These are phyloP conservation scores for Ashinkailepas kermadecensis DNA, from an alignment of 2,888 invertebrate genomes.

Conservation along the genomic window DNA sequence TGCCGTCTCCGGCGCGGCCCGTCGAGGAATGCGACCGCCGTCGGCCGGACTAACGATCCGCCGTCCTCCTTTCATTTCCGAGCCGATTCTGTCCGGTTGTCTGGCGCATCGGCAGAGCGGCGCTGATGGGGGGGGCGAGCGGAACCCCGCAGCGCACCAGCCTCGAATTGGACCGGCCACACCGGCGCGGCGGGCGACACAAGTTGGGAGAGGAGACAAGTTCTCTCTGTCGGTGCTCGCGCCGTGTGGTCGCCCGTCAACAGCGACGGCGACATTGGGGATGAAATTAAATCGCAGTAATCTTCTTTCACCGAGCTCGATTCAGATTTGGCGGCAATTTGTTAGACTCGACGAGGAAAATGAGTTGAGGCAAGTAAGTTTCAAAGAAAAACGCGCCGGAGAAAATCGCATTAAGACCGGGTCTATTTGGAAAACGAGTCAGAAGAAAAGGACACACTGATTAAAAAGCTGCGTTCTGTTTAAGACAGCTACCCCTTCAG, in stretches of 20 bases:
- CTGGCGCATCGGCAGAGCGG: background rate
- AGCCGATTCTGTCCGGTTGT: background rate
- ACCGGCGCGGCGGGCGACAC: background rate
- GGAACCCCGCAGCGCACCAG: background rate
- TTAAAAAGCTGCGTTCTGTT: background rate
- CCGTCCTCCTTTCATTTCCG: too few relatives aligned
- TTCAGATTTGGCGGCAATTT: conserved; percentile 15
- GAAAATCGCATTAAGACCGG: background rate
- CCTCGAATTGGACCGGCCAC: background rate
- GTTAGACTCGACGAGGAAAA: background rate
- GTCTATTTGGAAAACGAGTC: background rate
- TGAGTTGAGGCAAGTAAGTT: conserved; percentile 5
- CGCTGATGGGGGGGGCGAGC: background rate
- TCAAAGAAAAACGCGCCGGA: background rate
- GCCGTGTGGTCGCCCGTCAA: background rate
- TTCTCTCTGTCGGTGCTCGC: background rate
- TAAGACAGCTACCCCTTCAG: background rate
- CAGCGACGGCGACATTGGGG: background rate
- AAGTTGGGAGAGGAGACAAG: background rate
- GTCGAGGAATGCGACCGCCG: background rate
- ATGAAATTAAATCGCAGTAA: conserved; percentile 15
- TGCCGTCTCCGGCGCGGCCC: background rate
- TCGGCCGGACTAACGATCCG: too few relatives aligned
- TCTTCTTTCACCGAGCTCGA: background rate
- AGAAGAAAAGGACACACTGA: background rate